These are phyloP conservation scores for Archocentrus centrarchus DNA, from an alignment of 2,113 vertebrate genomes.

Conservation along the genomic window DNA sequence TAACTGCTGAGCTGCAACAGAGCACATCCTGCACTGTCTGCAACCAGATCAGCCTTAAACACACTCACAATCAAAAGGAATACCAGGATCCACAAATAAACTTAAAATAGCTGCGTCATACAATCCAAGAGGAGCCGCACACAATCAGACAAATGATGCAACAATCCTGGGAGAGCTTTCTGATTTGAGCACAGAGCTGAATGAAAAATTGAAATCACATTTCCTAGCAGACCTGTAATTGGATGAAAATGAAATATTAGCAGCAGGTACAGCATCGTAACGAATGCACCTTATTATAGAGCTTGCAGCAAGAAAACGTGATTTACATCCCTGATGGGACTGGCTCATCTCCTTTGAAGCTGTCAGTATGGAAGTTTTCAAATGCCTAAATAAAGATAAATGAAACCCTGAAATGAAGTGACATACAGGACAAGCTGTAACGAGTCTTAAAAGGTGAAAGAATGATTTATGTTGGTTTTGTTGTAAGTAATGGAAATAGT, in stretches of 20 bases:
- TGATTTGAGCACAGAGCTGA: slow-evolving; percentile 30
- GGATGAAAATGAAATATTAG: slow-evolving; percentile 61
- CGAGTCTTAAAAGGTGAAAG: background rate
- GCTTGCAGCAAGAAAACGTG: background rate
- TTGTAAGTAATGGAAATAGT: background rate
- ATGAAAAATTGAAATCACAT: slow-evolving; percentile 43
- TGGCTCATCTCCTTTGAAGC: slow-evolving; percentile 5
- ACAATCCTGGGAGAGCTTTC: background rate
- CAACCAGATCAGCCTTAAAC: slow-evolving; percentile 16
- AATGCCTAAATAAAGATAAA: background rate
- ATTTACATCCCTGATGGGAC: background rate
- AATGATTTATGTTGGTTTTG: accelerated
- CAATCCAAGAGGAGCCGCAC: background rate
- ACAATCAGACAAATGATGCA: slow-evolving; percentile 49
- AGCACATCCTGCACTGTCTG: slow-evolving; percentile 27
- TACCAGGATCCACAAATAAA: slow-evolving; percentile 56
- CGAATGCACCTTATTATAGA: slow-evolving; percentile 16
- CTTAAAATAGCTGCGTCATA: slow-evolving; percentile 25
- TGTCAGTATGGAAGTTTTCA: background rate
- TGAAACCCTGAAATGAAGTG: background rate
- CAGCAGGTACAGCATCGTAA: slow-evolving; percentile 5
- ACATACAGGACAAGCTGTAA: background rate
- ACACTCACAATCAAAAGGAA: slow-evolving; percentile 36
- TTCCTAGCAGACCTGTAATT: slow-evolving; percentile 47
- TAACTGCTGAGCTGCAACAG: slow-evolving; percentile 19